Percentiles rank a stretch among this genome's conserved stretches.
phyloP scores from a whole-genome alignment of 1,140 invertebrate genomes.

The Nebria ingens region DNA sequence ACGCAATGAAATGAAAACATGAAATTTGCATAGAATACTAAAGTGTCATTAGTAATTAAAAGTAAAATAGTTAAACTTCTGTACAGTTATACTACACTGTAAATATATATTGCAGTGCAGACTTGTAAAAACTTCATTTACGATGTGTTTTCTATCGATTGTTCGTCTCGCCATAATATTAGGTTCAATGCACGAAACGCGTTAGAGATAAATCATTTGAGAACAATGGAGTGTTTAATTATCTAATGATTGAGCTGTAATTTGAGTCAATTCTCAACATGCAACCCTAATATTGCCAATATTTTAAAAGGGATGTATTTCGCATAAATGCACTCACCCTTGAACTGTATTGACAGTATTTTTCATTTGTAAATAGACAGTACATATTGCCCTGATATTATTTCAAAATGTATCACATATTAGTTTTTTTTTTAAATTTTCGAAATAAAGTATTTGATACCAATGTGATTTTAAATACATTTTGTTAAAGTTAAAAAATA shows the following conservation, averaged over 20 bases:
- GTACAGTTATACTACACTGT: background rate
- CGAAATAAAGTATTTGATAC: background rate
- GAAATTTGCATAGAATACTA: background rate
- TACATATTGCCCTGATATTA: background rate
- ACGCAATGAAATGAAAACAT: background rate
- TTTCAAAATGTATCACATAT: background rate
- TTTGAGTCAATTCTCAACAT: background rate
- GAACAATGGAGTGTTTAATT: background rate
- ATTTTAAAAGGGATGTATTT: background rate
- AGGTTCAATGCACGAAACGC: background rate
- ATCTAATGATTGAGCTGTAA: background rate
- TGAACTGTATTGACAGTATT: background rate
- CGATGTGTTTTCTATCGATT: background rate
- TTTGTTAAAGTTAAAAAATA: background rate
- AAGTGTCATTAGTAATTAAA: background rate
- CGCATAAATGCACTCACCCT: too few relatives aligned
- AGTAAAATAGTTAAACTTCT: background rate
- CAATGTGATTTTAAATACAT: background rate
- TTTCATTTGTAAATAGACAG: background rate
- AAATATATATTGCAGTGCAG: background rate
- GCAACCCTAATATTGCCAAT: background rate
- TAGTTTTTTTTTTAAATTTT: background rate
- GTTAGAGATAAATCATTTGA: background rate
- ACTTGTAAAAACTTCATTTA: background rate
- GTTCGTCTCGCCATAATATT: background rate